phyloP scores from a whole-genome alignment of 1,140 invertebrate genomes.

The Zaprionus tsacasi region DNA sequence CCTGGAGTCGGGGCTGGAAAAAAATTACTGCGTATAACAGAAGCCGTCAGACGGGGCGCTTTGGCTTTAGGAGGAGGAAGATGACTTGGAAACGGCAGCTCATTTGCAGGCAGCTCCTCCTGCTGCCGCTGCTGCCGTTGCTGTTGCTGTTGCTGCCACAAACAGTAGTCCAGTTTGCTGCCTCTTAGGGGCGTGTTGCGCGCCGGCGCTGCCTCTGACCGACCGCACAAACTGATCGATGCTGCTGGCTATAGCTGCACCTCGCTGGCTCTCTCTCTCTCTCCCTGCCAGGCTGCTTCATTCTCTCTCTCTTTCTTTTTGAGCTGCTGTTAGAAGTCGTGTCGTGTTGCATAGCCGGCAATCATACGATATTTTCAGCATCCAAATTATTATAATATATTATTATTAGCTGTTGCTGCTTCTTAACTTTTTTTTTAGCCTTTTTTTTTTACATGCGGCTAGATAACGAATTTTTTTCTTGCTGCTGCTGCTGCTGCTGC shows the following conservation, averaged over 20 bases:
- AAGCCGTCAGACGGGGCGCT: conserved; percentile 75
- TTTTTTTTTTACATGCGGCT: conserved; percentile 37
- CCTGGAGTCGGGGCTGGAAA: conserved; percentile 28
- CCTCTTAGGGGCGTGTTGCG: conserved; percentile 63
- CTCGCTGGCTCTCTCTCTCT: conserved; percentile 7
- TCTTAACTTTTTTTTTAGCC: conserved; percentile 30
- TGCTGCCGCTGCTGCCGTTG: neutral
- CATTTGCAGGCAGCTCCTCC: conserved; percentile 42
- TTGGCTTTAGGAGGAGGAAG: conserved; percentile 15
- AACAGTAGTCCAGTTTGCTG: conserved; percentile 60
- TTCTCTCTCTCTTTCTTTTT: conserved; percentile 39
- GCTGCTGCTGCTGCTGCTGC: conserved; percentile 19
- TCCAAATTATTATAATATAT: conserved; percentile 84
- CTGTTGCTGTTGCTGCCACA: neutral
- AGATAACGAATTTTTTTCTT: conserved; percentile 43
- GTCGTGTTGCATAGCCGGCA: conserved; percentile 43
- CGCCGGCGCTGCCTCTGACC: conserved; percentile 52
- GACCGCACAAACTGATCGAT: conserved; percentile 28
- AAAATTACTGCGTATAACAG: conserved; percentile 84
- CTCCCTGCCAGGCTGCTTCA: neutral
- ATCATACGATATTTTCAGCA: conserved; percentile 83
- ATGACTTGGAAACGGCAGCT: conserved; percentile 37
- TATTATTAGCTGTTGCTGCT: conserved; percentile 73
- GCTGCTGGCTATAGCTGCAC: conserved; percentile 36
- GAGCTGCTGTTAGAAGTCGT: conserved; percentile 63